Conservation (phyloP, 2,797 vertebrate species). For the Rhynchonycteris naso region DNA sequence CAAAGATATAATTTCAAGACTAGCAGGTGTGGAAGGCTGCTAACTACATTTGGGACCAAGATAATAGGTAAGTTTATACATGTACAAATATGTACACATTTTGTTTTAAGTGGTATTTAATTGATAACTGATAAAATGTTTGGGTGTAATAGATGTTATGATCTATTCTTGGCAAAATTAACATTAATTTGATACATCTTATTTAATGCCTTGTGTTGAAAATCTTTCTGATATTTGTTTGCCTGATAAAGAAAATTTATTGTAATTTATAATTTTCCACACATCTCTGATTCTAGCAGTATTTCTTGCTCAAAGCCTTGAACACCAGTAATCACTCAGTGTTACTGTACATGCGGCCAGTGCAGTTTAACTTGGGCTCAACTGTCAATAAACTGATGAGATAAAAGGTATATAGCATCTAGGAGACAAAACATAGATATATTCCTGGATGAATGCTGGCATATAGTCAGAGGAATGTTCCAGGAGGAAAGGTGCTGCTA, state of each 20-base stretch:
- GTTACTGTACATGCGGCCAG: background rate
- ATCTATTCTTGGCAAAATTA: background rate
- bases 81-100: background rate
- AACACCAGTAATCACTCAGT: background rate
- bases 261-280: background rate
- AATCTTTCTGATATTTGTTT: constrained; percentile 42
- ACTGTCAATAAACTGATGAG: background rate
- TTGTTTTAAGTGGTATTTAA: constrained; percentile 1
- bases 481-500: background rate
- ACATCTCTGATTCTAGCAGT: background rate
- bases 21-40: background rate
- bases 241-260: background rate
- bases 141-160: background rate
- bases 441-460: background rate
- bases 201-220: background rate
- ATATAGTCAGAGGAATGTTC: background rate
- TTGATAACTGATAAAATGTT: constrained; percentile 14
- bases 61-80: background rate
- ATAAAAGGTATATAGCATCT: background rate
- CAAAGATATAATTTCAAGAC: constrained; percentile 29
- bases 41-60: background rate
- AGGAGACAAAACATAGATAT: background rate
- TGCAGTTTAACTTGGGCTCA: background rate
- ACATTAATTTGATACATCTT: background rate
- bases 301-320: background rate